Evolutionary conservation across 2,888 invertebrate species (phyloP), one percentile per base, ranked within the genome.

Genomic region (Watsonalla binaria): DNA sequence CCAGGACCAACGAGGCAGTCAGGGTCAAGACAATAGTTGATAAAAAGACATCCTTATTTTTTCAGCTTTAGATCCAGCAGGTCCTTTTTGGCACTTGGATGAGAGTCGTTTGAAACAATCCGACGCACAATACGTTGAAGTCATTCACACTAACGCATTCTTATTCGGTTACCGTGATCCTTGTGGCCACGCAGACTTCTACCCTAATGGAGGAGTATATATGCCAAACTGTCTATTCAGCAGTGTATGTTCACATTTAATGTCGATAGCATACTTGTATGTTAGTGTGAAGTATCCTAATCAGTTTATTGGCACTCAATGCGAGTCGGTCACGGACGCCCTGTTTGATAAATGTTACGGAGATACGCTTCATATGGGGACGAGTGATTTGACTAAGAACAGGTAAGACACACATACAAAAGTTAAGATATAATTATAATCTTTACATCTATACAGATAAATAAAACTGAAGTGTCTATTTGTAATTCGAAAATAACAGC

Each of bases 21-120:
- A 24, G 2, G 24, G 6, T 15, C 15, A 9, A 13, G 39, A 51
- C 14, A 37, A 42, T 9, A 24, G 24, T 37, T 37, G 7, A 5
- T 6, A 8, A 8, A 37, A 6, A 7, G 37, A 7, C 6, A 37
- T 37, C 11, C 11, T 5, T 42, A 6, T 42, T 9, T 42, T 63
- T 65, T 14, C 52, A 90, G 90, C 75, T 24, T 68, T 90, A 34
- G 90, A 90, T 60, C 89, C 90, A 0, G 88, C 90, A 37, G 82
- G 83, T 11, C 89, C 88, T 5, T 58, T 81, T 9, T 89, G 84
- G 84, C 53, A 63, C 13, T 52, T 58, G 0, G 74, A 80, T 57
- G 51, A 54, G 6, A 60, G 80, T 47, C 76, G 81, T 7, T 52
- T 90, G 0, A 59, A 56, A 0, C 35, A 61, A 2, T 73, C 71